A percentile compares a stretch with the other conserved stretches of the same genome.
Conservation (phyloP, 2,888 invertebrate genomes). For the Macrosoma leucophasiata region DNA sequence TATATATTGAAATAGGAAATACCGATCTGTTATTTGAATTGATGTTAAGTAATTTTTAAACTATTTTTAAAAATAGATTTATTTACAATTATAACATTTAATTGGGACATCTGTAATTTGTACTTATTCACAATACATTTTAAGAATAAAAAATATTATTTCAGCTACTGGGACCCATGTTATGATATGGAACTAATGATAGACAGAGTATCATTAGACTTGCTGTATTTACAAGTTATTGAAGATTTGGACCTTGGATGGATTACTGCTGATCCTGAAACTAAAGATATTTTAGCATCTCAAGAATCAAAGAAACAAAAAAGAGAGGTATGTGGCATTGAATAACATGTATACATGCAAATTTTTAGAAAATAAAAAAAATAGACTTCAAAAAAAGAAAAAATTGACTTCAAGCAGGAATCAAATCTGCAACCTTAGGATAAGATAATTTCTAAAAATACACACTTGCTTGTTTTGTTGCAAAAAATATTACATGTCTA, state of each 20-base stretch:
- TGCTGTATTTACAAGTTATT: constrained; percentile 91
- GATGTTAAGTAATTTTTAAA: too few relatives aligned
- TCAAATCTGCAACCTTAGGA: too few relatives aligned
- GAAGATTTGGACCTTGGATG: constrained; percentile 92
- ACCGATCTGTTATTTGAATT: too few relatives aligned
- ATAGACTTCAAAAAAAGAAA: too few relatives aligned
- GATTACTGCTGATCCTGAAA: constrained; percentile 84
- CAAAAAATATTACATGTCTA: too few relatives aligned
- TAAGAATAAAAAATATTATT: constrained; percentile 25
- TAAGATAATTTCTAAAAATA: too few relatives aligned
- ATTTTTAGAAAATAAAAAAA: not conserved
- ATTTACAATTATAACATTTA: too few relatives aligned
- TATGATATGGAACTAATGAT: constrained; percentile 89
- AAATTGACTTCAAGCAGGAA: too few relatives aligned
- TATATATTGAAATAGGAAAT: too few relatives aligned
- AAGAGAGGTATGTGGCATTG: constrained; percentile 78
- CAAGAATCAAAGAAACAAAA: constrained; percentile 87
- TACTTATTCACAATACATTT: not conserved
- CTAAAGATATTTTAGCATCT: constrained; percentile 79
- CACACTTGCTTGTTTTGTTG: too few relatives aligned
- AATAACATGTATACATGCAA: not conserved
- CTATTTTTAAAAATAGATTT: too few relatives aligned
- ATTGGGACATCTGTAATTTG: too few relatives aligned
- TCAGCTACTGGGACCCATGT: constrained; percentile 91
- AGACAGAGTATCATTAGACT: constrained; percentile 88